These are phyloP conservation scores for Danio jaintianensis DNA, from an alignment of 2,797 vertebrate species.

Conservation along the genomic window DNA sequence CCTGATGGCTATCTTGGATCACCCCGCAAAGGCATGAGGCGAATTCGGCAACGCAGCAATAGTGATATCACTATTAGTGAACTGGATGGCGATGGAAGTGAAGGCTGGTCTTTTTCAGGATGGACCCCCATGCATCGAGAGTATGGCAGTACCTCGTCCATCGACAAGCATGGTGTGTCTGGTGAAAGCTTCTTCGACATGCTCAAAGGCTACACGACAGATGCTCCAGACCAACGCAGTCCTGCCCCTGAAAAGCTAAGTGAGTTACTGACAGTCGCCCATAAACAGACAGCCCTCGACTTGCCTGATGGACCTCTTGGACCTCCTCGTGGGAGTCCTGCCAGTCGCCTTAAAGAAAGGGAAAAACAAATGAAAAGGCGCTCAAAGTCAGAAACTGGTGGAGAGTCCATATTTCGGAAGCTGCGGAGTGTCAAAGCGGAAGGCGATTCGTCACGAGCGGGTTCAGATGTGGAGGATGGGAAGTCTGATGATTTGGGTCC, in stretches of 20 bases:
- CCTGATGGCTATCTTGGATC: constrained; percentile 94
- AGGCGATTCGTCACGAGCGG: constrained; percentile 85
- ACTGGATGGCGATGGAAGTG: constrained; percentile 91
- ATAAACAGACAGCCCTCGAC: constrained; percentile 92
- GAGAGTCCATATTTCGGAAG: constrained; percentile 98
- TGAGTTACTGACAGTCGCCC: constrained; percentile 90
- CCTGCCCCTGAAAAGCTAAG: constrained; percentile 87
- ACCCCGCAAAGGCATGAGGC: constrained; percentile 93
- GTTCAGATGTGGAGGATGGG: constrained; percentile 92
- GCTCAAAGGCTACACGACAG: constrained; percentile 93
- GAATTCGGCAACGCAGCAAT: constrained; percentile 97
- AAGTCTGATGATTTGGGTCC: constrained; percentile 87
- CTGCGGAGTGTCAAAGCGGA: constrained; percentile 93
- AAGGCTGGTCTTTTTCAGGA: constrained; percentile 95
- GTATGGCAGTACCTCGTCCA: constrained; percentile 98
- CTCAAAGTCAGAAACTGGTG: constrained; percentile 97
- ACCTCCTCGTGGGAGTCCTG: constrained; percentile 87
- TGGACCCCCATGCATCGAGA: constrained; percentile 96
- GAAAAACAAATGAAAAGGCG: constrained; percentile 98
- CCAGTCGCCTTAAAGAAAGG: constrained; percentile 92
- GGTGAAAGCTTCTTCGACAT: constrained; percentile 97
- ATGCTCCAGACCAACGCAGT: constrained; percentile 89
- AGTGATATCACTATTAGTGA: constrained; percentile 98
- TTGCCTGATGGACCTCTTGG: constrained; percentile 88
- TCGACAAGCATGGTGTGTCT: constrained; percentile 96